phyloP scores from a whole-genome alignment of 2,797 vertebrate genomes.

The Karalla daura region DNA sequence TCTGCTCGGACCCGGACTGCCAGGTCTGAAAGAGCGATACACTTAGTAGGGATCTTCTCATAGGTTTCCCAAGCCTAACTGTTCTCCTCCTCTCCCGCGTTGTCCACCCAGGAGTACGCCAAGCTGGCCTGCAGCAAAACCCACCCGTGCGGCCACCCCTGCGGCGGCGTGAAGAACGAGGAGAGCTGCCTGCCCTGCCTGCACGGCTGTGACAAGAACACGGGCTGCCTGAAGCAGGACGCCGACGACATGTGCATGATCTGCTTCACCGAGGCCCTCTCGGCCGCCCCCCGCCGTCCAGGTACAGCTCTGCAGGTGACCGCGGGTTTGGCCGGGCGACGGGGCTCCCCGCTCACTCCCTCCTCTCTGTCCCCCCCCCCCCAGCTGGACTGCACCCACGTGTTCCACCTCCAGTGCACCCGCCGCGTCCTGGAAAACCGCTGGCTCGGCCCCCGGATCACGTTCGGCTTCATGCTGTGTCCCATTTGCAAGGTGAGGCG shows the following conservation, averaged over 20 bases:
- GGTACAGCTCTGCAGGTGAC: background rate
- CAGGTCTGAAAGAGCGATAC: constrained; percentile 84
- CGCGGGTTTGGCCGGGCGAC: background rate
- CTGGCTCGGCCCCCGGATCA: constrained; percentile 98
- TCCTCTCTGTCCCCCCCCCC: constrained; percentile 32
- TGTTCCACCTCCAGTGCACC: constrained; percentile 99
- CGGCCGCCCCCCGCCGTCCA: no score
- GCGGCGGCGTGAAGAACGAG: constrained; percentile 97
- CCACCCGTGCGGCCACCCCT: constrained; percentile 94
- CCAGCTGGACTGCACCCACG: constrained; percentile 98
- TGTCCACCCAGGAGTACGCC: constrained; percentile 95
- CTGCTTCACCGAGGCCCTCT: constrained; percentile 98
- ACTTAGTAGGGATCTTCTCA: no score
- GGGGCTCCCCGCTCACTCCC: background rate
- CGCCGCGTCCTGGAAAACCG: constrained; percentile 96
- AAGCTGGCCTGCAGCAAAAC: constrained; percentile 97
- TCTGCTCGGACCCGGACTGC: constrained; percentile 96
- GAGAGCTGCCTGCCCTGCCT: constrained; percentile 95
- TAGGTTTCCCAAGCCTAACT: constrained; percentile 4
- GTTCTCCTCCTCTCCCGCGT: no score
- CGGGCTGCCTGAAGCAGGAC: constrained; percentile 93
- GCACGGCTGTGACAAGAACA: constrained; percentile 94
- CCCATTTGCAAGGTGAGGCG: constrained; percentile 96
- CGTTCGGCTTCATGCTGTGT: constrained; percentile 99
- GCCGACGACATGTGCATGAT: constrained; percentile 99